Base-by-base conservation (phyloP, 2,797 vertebrate genomes). In the Sparidentex hasta region DNA sequence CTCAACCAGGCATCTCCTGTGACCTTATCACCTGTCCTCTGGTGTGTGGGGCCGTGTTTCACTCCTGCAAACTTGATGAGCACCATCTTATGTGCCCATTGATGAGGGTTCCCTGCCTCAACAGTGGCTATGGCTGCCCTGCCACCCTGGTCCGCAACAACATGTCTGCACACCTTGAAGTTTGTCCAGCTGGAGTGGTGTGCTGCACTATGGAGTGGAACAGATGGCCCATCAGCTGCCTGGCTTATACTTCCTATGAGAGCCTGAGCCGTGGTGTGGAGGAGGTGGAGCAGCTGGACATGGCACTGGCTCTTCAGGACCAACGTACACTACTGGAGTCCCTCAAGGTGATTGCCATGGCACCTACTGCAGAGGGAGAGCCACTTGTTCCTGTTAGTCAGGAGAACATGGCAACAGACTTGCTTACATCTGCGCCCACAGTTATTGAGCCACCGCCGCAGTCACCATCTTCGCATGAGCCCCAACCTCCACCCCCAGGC, bases 191-290 rank as follows among this genome's bases (percentile, higher is more conserved):
- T 51, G 98, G 98, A 48, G 97, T 98, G 56, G 97, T 99, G 18
- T 98, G 97, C 92, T 99, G 98, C 93, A 99, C 97, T n/a, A 99
- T 99, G 98, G 98, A 99, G 88, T 99, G 98, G 98, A 99, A 99
- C 84, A 95, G 98, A 80, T 99, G 98, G 98, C 98, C 98, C 0
- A 95, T 99, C 81, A 99, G 97, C 90, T 97, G 97, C 0, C 95
- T 98, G 79, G 97, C 99, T 90, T 96, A 98, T 81, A 97, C 97
- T 71, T 99, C 98, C 0, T 99, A 99, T 0, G 97, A 99, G 92
- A 97, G 96, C 87, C 91, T 99, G 76, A 99, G 98, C 87, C 96
- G 95, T 87, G 98, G 98, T 68, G 96, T 97, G 67, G 97, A 98
- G 90, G 96, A 97, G 91, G 97, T 96, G 68, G 97, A 99, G 80